phyloP scores from a whole-genome alignment of 2,888 invertebrate species.

The Trichopria drosophilae region DNA sequence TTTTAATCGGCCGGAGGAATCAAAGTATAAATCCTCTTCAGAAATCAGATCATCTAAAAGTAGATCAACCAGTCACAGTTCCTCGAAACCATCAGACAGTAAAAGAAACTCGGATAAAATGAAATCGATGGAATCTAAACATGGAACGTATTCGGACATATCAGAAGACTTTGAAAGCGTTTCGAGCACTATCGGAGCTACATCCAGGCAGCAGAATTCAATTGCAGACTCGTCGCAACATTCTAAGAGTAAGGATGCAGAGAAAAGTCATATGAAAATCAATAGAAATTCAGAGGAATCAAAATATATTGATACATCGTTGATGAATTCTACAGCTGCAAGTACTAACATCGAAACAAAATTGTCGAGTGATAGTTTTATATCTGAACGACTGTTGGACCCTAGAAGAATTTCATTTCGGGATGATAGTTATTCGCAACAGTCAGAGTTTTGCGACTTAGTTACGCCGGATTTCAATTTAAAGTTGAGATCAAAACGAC shows the following conservation, averaged over 20 bases:
- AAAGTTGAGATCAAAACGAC: constrained; percentile 44
- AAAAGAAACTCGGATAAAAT: constrained; percentile 45
- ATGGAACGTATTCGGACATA: constrained; percentile 41
- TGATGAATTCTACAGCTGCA: constrained; percentile 10
- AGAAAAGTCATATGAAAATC: constrained; percentile 31
- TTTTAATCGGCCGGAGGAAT: constrained; percentile 41
- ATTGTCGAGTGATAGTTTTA: constrained; percentile 37
- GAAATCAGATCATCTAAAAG: constrained; percentile 25
- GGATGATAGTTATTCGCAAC: constrained; percentile 47
- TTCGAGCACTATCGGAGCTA: constrained; percentile 39
- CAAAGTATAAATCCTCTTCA: constrained; percentile 39
- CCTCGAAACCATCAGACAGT: constrained; percentile 25
- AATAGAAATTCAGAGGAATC: constrained; percentile 37
- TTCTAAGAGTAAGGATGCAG: constrained; percentile 39
- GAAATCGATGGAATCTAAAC: constrained; percentile 43
- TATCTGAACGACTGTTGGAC: constrained; percentile 47
- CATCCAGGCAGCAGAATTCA: constrained; percentile 35
- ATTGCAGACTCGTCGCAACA: constrained; percentile 29
- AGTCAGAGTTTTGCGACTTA: constrained; percentile 52
- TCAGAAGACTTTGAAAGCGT: constrained; percentile 44
- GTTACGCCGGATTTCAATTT: constrained; percentile 52
- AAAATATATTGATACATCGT: constrained; percentile 31
- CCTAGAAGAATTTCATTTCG: constrained; percentile 52
- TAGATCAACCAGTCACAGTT: constrained; percentile 29
- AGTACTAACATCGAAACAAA: constrained; percentile 38